Conservation (phyloP, 1,140 invertebrate species). For the Rhagoletis pomonella region DNA sequence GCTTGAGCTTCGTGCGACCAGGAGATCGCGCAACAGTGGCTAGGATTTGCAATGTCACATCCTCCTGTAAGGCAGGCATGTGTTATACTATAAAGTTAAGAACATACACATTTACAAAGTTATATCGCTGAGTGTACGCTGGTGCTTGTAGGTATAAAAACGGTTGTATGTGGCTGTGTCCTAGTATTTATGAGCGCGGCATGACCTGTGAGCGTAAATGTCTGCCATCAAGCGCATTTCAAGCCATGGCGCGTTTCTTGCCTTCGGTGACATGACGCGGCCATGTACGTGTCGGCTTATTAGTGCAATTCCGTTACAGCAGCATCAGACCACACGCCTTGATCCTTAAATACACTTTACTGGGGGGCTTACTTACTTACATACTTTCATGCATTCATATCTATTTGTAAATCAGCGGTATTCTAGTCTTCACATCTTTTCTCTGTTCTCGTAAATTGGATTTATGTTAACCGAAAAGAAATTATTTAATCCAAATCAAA, state of each 20-base stretch:
- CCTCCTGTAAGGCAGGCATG: slow-evolving; percentile 35
- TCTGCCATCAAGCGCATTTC: slow-evolving; percentile 35
- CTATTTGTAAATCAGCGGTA: background rate
- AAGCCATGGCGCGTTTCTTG: background rate
- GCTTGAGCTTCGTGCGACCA: slow-evolving; percentile 47
- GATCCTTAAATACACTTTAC: slow-evolving; percentile 46
- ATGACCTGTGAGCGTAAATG: slow-evolving; percentile 70
- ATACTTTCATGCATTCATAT: background rate
- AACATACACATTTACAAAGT: background rate
- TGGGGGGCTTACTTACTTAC: background rate
- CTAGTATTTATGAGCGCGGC: slow-evolving; percentile 73
- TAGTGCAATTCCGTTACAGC: slow-evolving; percentile 21
- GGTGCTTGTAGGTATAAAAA: slow-evolving; percentile 7
- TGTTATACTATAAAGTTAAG: slow-evolving; percentile 34
- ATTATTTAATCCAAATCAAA: slow-evolving; percentile 52
- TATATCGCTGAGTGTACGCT: background rate
- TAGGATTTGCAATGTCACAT: slow-evolving; percentile 39
- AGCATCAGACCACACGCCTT: slow-evolving; percentile 17
- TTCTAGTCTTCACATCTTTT: background rate
- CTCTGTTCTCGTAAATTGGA: slow-evolving; percentile 14
- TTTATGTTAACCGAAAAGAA: slow-evolving; percentile 51
- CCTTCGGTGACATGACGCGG: slow-evolving; percentile 16
- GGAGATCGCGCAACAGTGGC: slow-evolving; percentile 7
- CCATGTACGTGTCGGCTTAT: slow-evolving; percentile 47
- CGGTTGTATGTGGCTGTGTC: slow-evolving; percentile 59